These are phyloP conservation scores for Scotopteryx bipunctaria DNA, from an alignment of 2,888 invertebrate genomes.

Conservation along the genomic window DNA sequence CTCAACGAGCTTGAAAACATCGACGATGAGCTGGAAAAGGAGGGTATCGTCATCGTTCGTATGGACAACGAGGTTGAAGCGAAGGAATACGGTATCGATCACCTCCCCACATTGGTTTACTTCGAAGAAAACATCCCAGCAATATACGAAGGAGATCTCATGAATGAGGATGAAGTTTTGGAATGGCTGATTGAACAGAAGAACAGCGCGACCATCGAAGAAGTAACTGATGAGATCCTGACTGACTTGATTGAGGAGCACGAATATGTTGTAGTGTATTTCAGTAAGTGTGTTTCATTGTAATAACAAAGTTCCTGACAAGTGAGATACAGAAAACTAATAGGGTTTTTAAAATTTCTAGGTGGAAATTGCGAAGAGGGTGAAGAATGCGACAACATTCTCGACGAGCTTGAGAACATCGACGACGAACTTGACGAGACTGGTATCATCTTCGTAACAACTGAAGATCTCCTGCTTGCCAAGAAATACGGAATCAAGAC, in stretches of 20 bases:
- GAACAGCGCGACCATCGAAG: conserved; percentile 95
- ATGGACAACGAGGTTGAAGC: conserved; percentile 96
- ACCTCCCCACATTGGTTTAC: conserved; percentile 92
- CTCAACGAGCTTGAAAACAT: conserved; percentile 96
- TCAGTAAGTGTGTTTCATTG: conserved; percentile 85
- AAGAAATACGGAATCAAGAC: conserved; percentile 93
- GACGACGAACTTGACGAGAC: conserved; percentile 96
- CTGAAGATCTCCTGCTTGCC: conserved; percentile 91
- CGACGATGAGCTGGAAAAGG: conserved; percentile 94
- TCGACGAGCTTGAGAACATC: conserved; percentile 94
- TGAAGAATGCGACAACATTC: conserved; percentile 92
- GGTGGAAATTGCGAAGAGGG: conserved; percentile 94
- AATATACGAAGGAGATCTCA: conserved; percentile 94
- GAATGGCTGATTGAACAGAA: conserved; percentile 95
- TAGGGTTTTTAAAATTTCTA: too few species aligned
- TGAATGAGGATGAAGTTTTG: conserved; percentile 96
- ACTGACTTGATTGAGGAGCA: conserved; percentile 93
- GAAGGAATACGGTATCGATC: conserved; percentile 95
- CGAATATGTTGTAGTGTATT: conserved; percentile 97
- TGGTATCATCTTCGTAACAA: conserved; percentile 96
- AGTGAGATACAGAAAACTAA: too few species aligned
- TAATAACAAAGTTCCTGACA: too few species aligned
- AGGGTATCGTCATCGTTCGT: conserved; percentile 94
- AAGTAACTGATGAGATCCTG: conserved; percentile 96
- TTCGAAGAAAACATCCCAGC: conserved; percentile 96